A percentile compares a stretch with the other conserved stretches of the same genome.
Evolutionary conservation across 1,140 invertebrate genomes (phyloP).

Genomic region (Drosophila ohnishii): DNA sequence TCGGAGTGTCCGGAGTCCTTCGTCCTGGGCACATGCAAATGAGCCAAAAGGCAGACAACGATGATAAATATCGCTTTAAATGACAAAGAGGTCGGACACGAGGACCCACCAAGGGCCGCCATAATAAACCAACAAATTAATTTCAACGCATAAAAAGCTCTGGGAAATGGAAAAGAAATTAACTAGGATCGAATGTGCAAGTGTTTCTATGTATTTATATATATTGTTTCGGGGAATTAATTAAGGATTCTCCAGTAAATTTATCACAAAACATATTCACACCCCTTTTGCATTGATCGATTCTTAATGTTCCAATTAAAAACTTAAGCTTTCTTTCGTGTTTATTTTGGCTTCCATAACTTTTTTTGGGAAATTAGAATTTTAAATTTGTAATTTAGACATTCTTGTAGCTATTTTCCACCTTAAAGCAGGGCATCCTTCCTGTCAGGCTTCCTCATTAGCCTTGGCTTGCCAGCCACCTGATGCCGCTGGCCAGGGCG

Average conservation of each 20-base stretch:
- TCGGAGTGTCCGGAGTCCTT: background rate
- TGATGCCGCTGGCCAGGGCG: background rate
- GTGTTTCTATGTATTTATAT: too few relatives aligned
- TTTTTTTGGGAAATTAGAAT: too few relatives aligned
- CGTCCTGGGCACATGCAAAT: slow-evolving; percentile 32
- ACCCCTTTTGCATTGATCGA: too few relatives aligned
- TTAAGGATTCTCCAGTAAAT: too few relatives aligned
- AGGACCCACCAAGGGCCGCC: slow-evolving; percentile 4
- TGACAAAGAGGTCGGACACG: slow-evolving; percentile 48
- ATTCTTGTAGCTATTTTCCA: too few relatives aligned
- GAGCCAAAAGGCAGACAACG: slow-evolving; percentile 58
- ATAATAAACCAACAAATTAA: slow-evolving; percentile 75
- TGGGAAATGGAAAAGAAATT: background rate
- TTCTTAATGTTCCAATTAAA: too few relatives aligned
- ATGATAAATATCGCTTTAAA: slow-evolving; percentile 77
- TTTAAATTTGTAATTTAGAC: too few relatives aligned
- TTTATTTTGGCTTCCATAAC: too few relatives aligned
- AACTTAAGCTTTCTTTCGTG: too few relatives aligned
- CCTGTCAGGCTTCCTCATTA: slow-evolving; percentile 47
- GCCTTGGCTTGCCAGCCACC: slow-evolving; percentile 7
- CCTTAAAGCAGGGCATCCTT: too few relatives aligned
- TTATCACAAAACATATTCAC: too few relatives aligned
- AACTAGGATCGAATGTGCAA: background rate
- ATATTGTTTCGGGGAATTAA: background rate
- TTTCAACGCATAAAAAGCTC: slow-evolving; percentile 49